Percentiles rank a stretch among this genome's conserved stretches.
These are phyloP conservation scores for Cnemophilus loriae DNA, from an alignment of 2,113 vertebrate species.

Conservation along the genomic window DNA sequence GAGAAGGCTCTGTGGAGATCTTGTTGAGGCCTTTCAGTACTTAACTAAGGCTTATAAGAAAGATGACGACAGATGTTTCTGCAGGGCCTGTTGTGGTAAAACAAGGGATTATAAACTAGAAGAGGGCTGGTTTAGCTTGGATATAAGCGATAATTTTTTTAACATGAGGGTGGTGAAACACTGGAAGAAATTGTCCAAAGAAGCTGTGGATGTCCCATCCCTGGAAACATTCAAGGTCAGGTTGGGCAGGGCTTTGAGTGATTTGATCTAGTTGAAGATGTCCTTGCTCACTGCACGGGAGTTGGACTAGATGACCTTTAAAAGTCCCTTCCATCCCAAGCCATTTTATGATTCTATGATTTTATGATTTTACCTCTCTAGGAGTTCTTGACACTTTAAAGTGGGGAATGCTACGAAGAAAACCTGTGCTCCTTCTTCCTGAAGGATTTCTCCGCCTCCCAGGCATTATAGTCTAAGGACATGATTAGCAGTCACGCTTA, in stretches of 20 bases:
- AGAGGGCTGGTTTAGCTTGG: background rate
- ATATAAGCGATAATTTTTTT: background rate
- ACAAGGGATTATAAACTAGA: background rate
- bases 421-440: background rate
- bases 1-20: rapidly evolving
- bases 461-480: background rate
- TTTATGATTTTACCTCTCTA: background rate
- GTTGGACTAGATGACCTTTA: background rate
- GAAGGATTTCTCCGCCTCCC: background rate
- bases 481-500: background rate
- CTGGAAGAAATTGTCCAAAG: background rate
- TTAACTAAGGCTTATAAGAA: background rate
- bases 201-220: background rate
- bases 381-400: background rate
- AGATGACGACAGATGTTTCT: background rate
- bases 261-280: background rate
- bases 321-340: background rate
- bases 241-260: background rate
- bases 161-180: background rate
- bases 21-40: background rate
- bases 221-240: background rate
- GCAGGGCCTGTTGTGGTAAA: background rate
- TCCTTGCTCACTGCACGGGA: background rate
- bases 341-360: background rate
- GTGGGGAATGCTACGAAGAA: background rate